Evolutionary conservation across 2,113 vertebrate species (phyloP).

Genomic region (Helogale parvula): DNA sequence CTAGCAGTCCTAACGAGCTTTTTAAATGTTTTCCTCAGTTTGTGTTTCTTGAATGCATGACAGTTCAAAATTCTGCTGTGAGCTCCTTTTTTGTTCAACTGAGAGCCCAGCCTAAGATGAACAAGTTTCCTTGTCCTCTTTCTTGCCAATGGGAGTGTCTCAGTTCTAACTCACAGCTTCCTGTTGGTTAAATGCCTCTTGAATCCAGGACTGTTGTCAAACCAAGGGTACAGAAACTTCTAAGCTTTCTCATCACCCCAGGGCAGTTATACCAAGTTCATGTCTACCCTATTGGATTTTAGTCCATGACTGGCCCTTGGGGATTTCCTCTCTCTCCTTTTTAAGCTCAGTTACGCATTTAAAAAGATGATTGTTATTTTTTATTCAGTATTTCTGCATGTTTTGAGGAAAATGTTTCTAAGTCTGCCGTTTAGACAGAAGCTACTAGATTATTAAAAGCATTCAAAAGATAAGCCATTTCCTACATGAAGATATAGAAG

Average conservation of each 20-base stretch:
- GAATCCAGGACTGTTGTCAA: background rate
- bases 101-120: background rate
- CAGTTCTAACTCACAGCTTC: background rate
- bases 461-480: constrained; percentile 15
- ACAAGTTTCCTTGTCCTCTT: background rate
- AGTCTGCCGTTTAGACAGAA: background rate
- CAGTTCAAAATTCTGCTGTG: background rate
- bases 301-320: background rate
- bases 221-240: background rate
- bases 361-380: background rate
- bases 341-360: background rate
- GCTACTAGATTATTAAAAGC: background rate
- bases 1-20: background rate
- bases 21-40: background rate
- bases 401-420: background rate
- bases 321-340: background rate
- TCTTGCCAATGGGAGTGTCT: constrained; percentile 34
- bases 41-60: background rate
- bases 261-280: background rate
- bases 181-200: background rate
- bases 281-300: background rate
- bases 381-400: constrained; percentile 3
- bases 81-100: background rate
- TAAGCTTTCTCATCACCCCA: background rate
- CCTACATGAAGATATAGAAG: background rate